These are phyloP conservation scores for Muscidifurax raptorellus DNA, from an alignment of 1,140 invertebrate species.

Conservation along the genomic window DNA sequence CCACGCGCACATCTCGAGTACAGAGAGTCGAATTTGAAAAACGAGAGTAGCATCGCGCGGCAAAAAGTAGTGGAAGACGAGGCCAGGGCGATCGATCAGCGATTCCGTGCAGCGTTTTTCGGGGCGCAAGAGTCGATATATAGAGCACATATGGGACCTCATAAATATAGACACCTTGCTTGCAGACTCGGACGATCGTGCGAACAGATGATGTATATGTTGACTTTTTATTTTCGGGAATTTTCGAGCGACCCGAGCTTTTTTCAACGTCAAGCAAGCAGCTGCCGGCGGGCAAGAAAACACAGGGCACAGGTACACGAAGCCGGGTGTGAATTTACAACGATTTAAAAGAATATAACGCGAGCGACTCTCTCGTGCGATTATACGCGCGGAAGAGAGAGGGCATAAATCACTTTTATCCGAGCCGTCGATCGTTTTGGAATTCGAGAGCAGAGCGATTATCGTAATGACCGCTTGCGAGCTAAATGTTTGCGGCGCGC, in stretches of 20 bases:
- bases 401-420: constrained; percentile 51
- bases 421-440: constrained; percentile 29
- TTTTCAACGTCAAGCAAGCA: constrained; percentile 25
- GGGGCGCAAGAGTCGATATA: constrained; percentile 56
- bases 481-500: constrained; percentile 6
- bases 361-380: not conserved
- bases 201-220: not conserved
- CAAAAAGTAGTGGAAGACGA: not conserved
- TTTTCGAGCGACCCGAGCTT: constrained; percentile 54
- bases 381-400: not conserved
- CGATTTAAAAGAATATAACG: constrained; percentile 42
- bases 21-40: not conserved
- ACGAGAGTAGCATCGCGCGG: not conserved
- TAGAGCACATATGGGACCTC: constrained; percentile 68
- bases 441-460: constrained; percentile 38
- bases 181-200: constrained; percentile 7
- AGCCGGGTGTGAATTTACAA: constrained; percentile 50
- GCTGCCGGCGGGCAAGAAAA: not conserved
- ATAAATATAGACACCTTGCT: constrained; percentile 70
- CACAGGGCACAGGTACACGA: not conserved
- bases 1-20: too few relatives aligned
- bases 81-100: constrained; percentile 35
- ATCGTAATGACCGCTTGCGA: constrained; percentile 44
- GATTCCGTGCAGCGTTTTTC: constrained; percentile 57
- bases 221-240: not conserved